Evolutionary conservation across 2,888 invertebrate species (phyloP).

Genomic region (Geophilus truncorum): DNA sequence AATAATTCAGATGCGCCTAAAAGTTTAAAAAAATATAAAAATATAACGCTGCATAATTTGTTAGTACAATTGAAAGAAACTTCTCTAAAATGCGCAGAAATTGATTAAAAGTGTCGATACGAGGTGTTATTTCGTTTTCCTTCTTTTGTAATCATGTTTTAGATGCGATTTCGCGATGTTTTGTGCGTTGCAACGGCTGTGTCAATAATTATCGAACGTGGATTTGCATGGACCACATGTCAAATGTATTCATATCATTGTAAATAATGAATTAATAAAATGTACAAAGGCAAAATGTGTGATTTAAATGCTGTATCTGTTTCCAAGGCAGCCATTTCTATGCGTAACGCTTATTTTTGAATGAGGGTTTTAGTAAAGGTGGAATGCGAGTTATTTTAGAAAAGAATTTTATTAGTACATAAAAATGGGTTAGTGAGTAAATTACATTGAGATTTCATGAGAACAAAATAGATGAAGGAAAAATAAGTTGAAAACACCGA

Average conservation of each 20-base stretch:
- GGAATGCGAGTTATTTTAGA: background rate
- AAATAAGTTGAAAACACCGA: background rate
- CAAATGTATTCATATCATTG: background rate
- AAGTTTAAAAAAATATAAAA: background rate
- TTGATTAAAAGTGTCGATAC: background rate
- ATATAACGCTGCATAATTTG: background rate
- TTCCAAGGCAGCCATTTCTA: background rate
- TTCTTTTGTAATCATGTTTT: background rate
- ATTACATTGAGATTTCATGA: background rate
- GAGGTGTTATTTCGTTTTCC: too few species aligned
- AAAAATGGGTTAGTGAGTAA: background rate
- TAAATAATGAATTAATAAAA: background rate
- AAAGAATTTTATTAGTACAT: background rate
- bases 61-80: background rate
- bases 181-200: background rate
- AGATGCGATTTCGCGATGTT: background rate
- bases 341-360: background rate
- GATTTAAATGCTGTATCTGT: background rate
- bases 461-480: background rate
- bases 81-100: background rate
- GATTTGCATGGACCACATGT: background rate
- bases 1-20: background rate
- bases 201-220: background rate
- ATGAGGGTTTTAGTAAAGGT: background rate
- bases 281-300: background rate